phyloP scores from a whole-genome alignment of 2,797 vertebrate species.

The Rousettus madagascariensis region DNA sequence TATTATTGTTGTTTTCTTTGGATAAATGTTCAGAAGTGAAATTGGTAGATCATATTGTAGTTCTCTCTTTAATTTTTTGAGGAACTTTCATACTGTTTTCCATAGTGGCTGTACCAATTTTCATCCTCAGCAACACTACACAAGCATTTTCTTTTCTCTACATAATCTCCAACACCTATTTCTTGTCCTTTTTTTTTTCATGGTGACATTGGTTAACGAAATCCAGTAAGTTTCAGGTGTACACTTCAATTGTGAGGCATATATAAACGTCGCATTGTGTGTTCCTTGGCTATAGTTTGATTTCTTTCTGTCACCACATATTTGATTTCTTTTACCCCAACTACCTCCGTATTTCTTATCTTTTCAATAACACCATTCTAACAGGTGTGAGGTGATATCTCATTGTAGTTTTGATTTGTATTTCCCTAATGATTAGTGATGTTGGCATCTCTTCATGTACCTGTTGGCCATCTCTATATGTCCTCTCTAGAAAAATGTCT shows the following conservation, averaged over 20 bases:
- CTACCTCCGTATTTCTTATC: background rate
- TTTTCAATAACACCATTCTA: background rate
- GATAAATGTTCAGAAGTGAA: background rate
- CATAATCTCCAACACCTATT: background rate
- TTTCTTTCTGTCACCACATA: too few species aligned
- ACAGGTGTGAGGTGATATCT: background rate
- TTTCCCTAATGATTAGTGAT: background rate
- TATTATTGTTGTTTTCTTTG: background rate
- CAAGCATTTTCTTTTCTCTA: background rate
- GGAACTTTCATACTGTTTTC: too few species aligned
- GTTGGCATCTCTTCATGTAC: background rate
- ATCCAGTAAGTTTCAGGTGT: too few species aligned
- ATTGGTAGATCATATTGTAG: background rate
- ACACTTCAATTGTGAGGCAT: too few species aligned
- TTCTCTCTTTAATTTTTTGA: too few species aligned
- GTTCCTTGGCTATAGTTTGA: too few species aligned
- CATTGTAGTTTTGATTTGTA: background rate
- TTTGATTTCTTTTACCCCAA: too few species aligned
- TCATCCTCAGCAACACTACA: background rate
- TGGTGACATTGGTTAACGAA: too few species aligned
- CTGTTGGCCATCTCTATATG: background rate
- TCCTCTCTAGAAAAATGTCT: background rate
- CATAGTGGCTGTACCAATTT: too few species aligned
- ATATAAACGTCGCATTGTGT: too few species aligned
- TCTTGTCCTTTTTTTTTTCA: background rate